A percentile compares a stretch with the other conserved stretches of the same genome.
Evolutionary conservation across 2,888 invertebrate species (phyloP).

Genomic region (Boloria euphrosyne): DNA sequence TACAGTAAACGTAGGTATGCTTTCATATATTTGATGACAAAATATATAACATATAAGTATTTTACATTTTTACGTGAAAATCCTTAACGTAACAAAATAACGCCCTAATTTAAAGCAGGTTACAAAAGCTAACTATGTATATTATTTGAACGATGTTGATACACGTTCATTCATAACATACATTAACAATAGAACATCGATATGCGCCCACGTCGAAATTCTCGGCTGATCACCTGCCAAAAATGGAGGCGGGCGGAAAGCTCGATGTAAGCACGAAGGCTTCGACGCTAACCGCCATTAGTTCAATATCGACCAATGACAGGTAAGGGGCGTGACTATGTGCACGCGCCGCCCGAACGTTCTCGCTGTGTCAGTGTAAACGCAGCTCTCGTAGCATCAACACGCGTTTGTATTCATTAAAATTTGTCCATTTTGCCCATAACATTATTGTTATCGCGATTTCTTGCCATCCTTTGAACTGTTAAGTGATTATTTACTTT

Average conservation of each 20-base stretch:
- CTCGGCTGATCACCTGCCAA: constrained; percentile 66
- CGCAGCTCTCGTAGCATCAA: constrained; percentile 67
- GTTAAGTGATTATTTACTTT: constrained; percentile 41
- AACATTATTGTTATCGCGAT: constrained; percentile 58
- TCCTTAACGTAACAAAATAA: neutral
- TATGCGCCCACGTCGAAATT: constrained; percentile 66
- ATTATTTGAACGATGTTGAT: constrained; percentile 13
- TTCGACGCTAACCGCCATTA: constrained; percentile 62
- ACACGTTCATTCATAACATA: constrained; percentile 28
- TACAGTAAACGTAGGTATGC: no score
- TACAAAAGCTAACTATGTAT: constrained; percentile 19
- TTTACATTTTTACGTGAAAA: neutral
- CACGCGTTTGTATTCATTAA: constrained; percentile 52
- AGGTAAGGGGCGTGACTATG: constrained; percentile 60
- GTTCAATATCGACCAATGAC: constrained; percentile 60
- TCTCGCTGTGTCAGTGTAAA: constrained; percentile 64
- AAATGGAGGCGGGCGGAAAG: constrained; percentile 70
- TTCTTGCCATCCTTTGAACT: constrained; percentile 42
- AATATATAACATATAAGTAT: no score
- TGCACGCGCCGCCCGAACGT: constrained; percentile 73
- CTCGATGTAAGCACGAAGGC: constrained; percentile 63
- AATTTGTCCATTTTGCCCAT: constrained; percentile 59
- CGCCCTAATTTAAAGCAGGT: neutral
- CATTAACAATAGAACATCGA: constrained; percentile 34
- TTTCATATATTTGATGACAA: no score